Evolutionary conservation across 2,113 vertebrate species (phyloP).

Genomic region (Rhynchopsitta pachyrhyncha): DNA sequence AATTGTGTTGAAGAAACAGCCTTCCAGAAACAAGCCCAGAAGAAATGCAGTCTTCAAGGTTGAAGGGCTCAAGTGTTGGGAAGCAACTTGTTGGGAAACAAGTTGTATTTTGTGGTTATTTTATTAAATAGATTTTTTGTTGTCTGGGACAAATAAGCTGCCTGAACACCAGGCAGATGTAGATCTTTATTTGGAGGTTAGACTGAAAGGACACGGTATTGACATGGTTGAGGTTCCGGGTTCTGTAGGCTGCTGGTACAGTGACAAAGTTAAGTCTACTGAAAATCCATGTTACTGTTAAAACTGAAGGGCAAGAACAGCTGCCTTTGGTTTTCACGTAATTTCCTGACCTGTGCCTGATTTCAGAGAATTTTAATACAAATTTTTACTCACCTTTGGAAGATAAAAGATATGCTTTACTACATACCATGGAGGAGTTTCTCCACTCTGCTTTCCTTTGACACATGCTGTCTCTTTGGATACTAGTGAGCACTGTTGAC

Average conservation of each 20-base stretch:
- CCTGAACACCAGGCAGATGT: neutral
- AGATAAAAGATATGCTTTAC: neutral
- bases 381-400: neutral
- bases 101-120: neutral
- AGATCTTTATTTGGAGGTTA: neutral
- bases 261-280: neutral
- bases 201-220: neutral
- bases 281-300: neutral
- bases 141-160: neutral
- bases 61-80: neutral
- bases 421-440: neutral
- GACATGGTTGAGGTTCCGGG: neutral
- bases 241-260: neutral
- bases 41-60: neutral
- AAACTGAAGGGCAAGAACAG: neutral
- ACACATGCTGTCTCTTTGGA: neutral
- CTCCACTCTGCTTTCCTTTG: neutral
- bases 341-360: neutral
- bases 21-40: neutral
- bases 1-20: neutral
- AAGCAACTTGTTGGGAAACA: neutral
- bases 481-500: neutral
- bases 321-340: accelerated
- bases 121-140: neutral
- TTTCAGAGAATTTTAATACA: neutral